Conservation (phyloP, 2,113 vertebrate species). For the Colius striatus region DNA sequence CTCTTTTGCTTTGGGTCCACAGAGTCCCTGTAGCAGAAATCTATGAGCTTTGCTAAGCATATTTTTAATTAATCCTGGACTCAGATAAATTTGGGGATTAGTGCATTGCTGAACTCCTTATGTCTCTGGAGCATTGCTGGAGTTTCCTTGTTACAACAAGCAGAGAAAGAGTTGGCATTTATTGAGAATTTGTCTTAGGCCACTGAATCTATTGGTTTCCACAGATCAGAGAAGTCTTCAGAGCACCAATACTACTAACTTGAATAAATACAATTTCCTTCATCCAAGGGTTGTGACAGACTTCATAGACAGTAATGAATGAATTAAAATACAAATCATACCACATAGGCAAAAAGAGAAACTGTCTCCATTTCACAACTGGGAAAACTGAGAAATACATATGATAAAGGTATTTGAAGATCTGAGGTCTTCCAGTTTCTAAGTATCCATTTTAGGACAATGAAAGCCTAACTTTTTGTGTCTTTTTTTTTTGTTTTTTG, state of each 20-base stretch:
- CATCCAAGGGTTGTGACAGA: neutral
- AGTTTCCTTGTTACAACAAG: neutral
- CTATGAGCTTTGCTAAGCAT: constrained; percentile 4
- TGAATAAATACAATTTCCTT: neutral
- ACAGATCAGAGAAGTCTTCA: neutral
- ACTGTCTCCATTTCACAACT: neutral
- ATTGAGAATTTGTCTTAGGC: neutral
- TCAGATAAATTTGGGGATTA: constrained; percentile 44
- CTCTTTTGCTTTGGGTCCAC: neutral
- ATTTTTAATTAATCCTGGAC: constrained; percentile 47
- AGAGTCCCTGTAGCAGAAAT: constrained; percentile 1
- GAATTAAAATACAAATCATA: neutral
- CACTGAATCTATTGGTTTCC: neutral
- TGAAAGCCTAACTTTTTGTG: neutral
- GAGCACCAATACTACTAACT: neutral
- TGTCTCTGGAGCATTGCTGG: constrained; percentile 1
- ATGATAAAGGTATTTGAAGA: neutral
- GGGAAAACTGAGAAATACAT: neutral
- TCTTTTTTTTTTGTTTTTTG: neutral
- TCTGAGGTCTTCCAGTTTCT: neutral
- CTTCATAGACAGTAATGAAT: neutral
- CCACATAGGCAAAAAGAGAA: neutral
- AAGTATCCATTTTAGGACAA: neutral
- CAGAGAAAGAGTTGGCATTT: neutral
- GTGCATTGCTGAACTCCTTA: neutral